Evolutionary conservation across 2,113 vertebrate species (phyloP), one percentile per base, ranked within the genome.

Genomic region (Nicator chloris): DNA sequence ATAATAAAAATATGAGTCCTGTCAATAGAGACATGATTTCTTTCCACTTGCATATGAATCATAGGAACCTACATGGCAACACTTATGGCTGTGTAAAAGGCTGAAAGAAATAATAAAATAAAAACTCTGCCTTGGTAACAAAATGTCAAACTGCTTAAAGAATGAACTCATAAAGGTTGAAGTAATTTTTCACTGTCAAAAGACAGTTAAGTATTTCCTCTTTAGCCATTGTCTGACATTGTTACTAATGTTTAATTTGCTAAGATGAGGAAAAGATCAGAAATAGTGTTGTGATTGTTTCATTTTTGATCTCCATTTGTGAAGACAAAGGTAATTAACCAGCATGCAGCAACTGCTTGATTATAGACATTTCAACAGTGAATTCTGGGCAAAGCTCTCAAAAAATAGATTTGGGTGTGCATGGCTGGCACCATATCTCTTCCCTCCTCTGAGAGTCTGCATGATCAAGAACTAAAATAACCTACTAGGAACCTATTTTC

Each of bases 161-260:
- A 90, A 65, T 57, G 70, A 88, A 70, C 35, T 59, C 26, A 5
- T 57, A 77, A 94, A 90, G 30, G 81, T 57, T 96, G 82, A 84
- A 90, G 61, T 64, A 80, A 90, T 95, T 96, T 91, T 92, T 95
- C 83, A 90, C 56, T 91, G 86, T 57, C 75, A 89, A 82, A 82
- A 45, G 57, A 54, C 28, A 70, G 65, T 28, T 86, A 93, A 76
- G 47, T 92, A 90, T 92, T 96, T 96, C 59, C 61, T 90, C 61
- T 81, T 88, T 82, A 82, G 35, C 42, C n/a, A 63, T 79, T 83
- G 39, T 88, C 90, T 93, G 91, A 64, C 50, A 79, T 37, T 30
- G 37, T 50, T 89, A 15, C 23, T 90, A 57, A 61, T 88, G 37
- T 61, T 96, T 90, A 68, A 80, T 92, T 92, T 90, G 42, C 31